Base-by-base conservation (phyloP, 2,113 vertebrate species). In the Octodon degus region DNA sequence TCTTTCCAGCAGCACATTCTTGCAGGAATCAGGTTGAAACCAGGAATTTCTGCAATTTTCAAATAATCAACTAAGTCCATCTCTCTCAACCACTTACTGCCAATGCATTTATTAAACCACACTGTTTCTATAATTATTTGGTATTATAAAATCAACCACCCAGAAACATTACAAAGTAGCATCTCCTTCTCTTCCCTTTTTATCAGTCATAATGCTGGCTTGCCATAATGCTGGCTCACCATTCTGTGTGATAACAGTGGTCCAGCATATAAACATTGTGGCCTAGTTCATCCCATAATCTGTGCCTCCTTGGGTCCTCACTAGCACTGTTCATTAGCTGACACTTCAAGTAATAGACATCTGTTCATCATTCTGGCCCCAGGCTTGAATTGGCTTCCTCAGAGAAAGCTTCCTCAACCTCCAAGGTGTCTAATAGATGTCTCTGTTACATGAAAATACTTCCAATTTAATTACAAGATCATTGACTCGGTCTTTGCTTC, bases 101-200 rank as follows among this genome's bases (percentile, higher is more conserved):
- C 85, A 95, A 67, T 65, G 43, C 30, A 74, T 32, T 40, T 8
- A 40, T 74, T 85, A 86, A 95, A 72, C 79, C 13, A 76, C 74
- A 74, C 32, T 77, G 94, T 95, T 81, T 93, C 88, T 43, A 32
- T 60, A 68, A 85, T 95, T 87, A 88, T 86, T 95, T 96, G 47
- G 10, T 79, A 30, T 70, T 37, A 34, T 80, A 80, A 81, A 96
- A 92, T 92, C 81, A 77, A 94, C 91, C 37, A 92, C 34, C 79
- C 89, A 55, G 22, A 94, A 96, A 10, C 6, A 86, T 60, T 72
- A 90, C 37, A 80, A 74, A 77, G 14, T 74, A 80, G 27, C 10
- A 53, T 60, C 0, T 65, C 22, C 16, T 30, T 82, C n/a, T 77
- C 37, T 0, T 37, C 10, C 14, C 30, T 58, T 74, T 92, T 37